Conservation (phyloP, 64 coral and sea anemone genomes). For the Dendronephthya gigantea region DNA sequence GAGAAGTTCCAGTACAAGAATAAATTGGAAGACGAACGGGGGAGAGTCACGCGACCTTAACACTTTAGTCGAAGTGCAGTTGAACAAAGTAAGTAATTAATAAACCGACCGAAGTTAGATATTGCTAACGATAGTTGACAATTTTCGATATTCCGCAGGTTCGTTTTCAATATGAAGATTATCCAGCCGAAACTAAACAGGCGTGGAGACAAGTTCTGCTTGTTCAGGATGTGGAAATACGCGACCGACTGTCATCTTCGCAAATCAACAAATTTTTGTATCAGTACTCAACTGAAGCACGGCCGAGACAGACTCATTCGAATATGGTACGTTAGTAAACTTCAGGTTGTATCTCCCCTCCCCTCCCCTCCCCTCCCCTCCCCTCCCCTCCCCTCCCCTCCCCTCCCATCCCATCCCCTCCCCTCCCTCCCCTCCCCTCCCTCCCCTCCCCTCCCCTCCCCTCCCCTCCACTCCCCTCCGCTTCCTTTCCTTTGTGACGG, state of each 20-base stretch:
- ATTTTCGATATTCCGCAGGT: constrained; percentile 34
- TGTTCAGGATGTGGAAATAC: constrained; percentile 82
- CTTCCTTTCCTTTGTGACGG: no score
- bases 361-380: background rate
- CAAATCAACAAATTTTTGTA: constrained; percentile 98
- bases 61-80: constrained; percentile 14
- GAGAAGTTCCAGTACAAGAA: background rate
- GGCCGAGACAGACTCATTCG: constrained; percentile 83
- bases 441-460: no score
- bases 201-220: constrained; percentile 66
- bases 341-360: background rate
- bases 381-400: no score
- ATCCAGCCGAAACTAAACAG: constrained; percentile 67
- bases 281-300: constrained; percentile 69
- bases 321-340: constrained; percentile 65
- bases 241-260: constrained; percentile 75
- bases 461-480: no score
- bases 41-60: background rate
- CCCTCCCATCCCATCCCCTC: no score
- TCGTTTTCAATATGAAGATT: constrained; percentile 90
- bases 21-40: background rate
- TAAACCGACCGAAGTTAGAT: no score
- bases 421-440: no score
- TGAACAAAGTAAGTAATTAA: background rate
- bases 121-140: no score